Conservation (phyloP, 2,113 vertebrate genomes). For the Hemicordylus capensis region DNA sequence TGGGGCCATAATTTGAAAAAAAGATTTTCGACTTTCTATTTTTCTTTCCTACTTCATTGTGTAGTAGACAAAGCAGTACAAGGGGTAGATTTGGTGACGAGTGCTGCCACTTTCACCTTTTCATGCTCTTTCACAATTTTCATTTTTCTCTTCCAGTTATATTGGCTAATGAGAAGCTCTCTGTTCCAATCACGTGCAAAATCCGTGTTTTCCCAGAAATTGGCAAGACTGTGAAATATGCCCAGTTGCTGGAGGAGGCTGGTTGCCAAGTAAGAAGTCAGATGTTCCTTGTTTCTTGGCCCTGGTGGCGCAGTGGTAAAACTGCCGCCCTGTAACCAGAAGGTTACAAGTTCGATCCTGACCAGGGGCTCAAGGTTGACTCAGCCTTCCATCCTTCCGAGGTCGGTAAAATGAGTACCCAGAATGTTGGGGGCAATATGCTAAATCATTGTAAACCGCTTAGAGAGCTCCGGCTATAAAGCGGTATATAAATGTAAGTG, state of each 20-base stretch:
- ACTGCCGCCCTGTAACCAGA: too few species aligned
- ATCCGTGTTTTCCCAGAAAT: slow-evolving; percentile 95
- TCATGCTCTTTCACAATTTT: slow-evolving; percentile 13
- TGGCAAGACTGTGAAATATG: slow-evolving; percentile 91
- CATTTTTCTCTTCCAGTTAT: slow-evolving; percentile 79
- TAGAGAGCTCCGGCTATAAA: too few species aligned
- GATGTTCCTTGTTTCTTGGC: slow-evolving; percentile 40
- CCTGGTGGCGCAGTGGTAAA: too few species aligned
- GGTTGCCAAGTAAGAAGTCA: slow-evolving; percentile 91
- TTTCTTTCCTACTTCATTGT: background rate
- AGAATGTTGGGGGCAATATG: too few species aligned
- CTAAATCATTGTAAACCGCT: too few species aligned
- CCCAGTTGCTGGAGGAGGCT: slow-evolving; percentile 95
- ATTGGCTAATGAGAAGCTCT: slow-evolving; percentile 90
- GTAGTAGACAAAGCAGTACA: background rate
- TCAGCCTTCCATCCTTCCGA: too few species aligned
- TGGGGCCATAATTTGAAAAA: background rate
- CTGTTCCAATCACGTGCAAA: slow-evolving; percentile 96
- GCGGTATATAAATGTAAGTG: too few species aligned
- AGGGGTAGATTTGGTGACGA: background rate
- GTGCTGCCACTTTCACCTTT: background rate
- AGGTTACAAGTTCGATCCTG: too few species aligned
- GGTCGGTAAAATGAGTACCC: too few species aligned
- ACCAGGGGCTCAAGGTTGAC: too few species aligned
- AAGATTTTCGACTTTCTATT: background rate